Base-by-base conservation (phyloP, 2,888 invertebrate species). In the Graphium colonna region DNA sequence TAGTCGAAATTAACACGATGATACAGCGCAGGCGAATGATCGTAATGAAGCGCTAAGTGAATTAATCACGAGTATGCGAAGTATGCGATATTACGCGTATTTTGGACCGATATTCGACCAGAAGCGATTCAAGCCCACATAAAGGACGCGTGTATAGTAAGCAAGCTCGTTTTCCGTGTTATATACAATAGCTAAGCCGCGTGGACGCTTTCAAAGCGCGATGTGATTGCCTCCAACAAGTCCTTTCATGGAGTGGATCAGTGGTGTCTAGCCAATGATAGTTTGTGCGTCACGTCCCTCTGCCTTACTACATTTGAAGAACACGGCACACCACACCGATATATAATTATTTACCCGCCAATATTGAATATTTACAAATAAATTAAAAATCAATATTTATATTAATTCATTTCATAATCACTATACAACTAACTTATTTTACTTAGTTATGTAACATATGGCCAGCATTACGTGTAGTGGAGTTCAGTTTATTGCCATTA, bases 11-110 rank as follows among this genome's bases (percentile, higher is more conserved):
- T 67, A 73, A 71, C 68, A 69, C 69, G 69, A 74, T 71, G 69
- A 74, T 71, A 73, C 68, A 73, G 73, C 75, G 71, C 76, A 72
- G 67, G 73, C 76, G 73, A 57, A 59, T 71, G 71, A 70, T 76
- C 63, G 61, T 75, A 78, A 78, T 75, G 70, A 83, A 83, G 79
- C 81, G 74, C 77, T 82, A 83, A 81, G 61, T 73, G 49, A 73
- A 76, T 73, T 65, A 68, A 79, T 78, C 73, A 78, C 71, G 68
- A 52, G 62, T 60, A 71, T 79, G 82, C 74, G 77, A 82, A 82
- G 79, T 73, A 77, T 72, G 65, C 62, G 57, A 64, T 73, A 71
- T 73, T 75, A 71, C 69, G 62, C 65, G 69, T 68, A 69, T 71
- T 69, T 78, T 77, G 75, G 36, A 68, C 69, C 60, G 70, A 71